Conservation (phyloP, 2,113 vertebrate species). For the Podarcis cretensis region DNA sequence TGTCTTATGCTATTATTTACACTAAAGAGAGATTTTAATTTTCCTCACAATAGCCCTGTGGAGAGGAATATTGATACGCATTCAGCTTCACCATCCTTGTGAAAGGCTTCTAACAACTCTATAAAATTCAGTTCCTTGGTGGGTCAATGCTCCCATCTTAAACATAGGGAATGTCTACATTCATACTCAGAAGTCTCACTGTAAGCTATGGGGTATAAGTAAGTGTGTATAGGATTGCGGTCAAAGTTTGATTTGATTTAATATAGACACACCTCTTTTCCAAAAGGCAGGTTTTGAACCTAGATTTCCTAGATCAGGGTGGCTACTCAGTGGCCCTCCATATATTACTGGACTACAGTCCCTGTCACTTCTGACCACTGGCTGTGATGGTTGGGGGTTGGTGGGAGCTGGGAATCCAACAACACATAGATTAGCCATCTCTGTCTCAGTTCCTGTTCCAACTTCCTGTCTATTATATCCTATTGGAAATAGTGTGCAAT, state of each 20-base stretch:
- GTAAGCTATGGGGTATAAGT: background rate
- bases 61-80: background rate
- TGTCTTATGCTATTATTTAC: background rate
- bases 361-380: no score
- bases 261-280: background rate
- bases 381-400: no score
- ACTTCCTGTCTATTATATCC: accelerated
- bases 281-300: background rate
- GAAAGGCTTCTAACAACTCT: background rate
- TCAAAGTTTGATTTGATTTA: background rate
- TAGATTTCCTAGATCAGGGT: no score
- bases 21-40: background rate
- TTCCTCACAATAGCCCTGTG: background rate
- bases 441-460: background rate
- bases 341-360: no score
- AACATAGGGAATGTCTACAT: background rate
- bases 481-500: background rate
- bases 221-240: background rate
- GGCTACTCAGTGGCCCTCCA: no score
- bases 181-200: background rate
- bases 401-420: no score
- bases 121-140: background rate
- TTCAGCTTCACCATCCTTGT: background rate
- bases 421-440: no score
- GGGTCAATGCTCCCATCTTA: background rate